These are phyloP conservation scores for Lontra canadensis DNA, from an alignment of 2,113 vertebrate species.

Conservation along the genomic window DNA sequence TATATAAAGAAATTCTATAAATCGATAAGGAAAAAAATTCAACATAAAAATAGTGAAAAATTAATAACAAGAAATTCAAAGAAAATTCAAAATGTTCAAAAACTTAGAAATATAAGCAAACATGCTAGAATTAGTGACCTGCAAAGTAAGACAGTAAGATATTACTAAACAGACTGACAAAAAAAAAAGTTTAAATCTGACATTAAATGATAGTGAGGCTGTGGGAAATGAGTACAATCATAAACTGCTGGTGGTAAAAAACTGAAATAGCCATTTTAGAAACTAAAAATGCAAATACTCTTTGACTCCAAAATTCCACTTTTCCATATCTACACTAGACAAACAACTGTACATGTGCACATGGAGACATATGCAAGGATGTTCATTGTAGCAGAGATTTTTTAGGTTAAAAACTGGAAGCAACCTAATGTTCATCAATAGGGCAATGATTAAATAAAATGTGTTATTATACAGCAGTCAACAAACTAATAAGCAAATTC, in stretches of 20 bases:
- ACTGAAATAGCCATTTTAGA: background rate
- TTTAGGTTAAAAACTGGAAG: constrained; percentile 5
- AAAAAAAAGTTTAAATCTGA: constrained; percentile 42
- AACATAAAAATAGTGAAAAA: background rate
- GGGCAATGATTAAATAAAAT: constrained; percentile 5
- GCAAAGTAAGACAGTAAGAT: constrained; percentile 23
- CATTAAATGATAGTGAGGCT: constrained; percentile 8
- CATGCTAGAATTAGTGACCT: background rate
- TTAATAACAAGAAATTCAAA: constrained; percentile 39
- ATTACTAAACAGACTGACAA: background rate
- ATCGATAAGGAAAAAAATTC: constrained; percentile 28
- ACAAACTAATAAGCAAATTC: background rate
- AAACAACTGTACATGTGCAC: background rate
- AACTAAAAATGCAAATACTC: constrained; percentile 17
- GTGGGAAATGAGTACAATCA: background rate
- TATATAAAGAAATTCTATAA: background rate
- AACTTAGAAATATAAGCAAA: constrained; percentile 47
- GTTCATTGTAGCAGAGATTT: background rate
- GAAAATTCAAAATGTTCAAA: background rate
- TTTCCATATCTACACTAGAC: background rate
- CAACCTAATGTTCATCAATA: background rate
- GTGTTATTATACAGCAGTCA: background rate
- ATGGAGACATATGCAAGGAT: background rate
- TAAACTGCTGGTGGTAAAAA: background rate
- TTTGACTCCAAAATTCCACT: background rate